phyloP scores from a whole-genome alignment of 2,113 vertebrate species.

The Oplegnathus fasciatus region DNA sequence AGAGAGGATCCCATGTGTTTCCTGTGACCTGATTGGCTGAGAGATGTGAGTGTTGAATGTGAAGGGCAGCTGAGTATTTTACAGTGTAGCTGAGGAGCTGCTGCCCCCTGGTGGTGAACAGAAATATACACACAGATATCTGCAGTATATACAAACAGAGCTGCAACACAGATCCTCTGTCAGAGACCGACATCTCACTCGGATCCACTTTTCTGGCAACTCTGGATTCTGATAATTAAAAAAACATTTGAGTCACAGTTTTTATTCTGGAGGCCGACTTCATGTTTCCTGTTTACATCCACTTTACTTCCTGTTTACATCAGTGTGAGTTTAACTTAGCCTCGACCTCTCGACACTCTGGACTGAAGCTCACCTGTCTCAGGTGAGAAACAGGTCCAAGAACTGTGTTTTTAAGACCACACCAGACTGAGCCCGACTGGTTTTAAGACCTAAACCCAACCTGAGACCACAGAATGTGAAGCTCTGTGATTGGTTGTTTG shows the following conservation, averaged over 20 bases:
- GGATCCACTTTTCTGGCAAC: neutral
- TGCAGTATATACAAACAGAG: conserved; percentile 66
- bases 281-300: conserved; percentile 13
- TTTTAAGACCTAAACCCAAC: neutral
- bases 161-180: conserved; percentile 33
- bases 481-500: neutral
- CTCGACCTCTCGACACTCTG: neutral
- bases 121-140: conserved; percentile 69
- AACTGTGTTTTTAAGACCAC: neutral
- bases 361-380: neutral
- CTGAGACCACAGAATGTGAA: neutral
- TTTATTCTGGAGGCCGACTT: conserved; percentile 41
- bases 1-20: neutral
- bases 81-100: conserved; percentile 63
- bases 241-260: conserved; percentile 53
- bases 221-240: neutral
- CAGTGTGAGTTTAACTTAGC: neutral
- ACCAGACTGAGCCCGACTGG: neutral
- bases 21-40: conserved; percentile 40
- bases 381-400: neutral
- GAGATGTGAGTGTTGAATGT: conserved; percentile 21
- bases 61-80: conserved; percentile 5
- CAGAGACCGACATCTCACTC: conserved; percentile 18
- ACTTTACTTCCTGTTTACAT: neutral
- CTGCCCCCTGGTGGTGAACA: conserved; percentile 58